Evolutionary conservation across 2,888 invertebrate species (phyloP), one percentile per base, ranked within the genome.

Genomic region (Amaurobius ferox): DNA sequence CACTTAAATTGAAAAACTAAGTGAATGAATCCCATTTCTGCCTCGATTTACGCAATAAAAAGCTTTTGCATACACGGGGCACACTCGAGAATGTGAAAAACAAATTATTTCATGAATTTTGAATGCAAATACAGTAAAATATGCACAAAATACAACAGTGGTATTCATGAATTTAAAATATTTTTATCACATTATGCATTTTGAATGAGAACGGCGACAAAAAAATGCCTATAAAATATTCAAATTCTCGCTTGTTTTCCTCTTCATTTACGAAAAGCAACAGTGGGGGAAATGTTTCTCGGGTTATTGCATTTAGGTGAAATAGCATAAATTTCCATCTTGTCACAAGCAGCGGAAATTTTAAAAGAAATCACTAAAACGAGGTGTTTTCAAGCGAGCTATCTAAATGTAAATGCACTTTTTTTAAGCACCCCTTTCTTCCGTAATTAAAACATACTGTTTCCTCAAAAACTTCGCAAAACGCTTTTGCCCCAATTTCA

Each of bases 371-470:
- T 39, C 29, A 62, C 19, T 32, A n/a, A n/a, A 66, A 28, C 66
- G 19, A 5, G 30, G 16, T 19, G 13, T 35, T 32, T 67, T 35
- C 39, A 68, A 13, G 16, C 40, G 66, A 76, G 74, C 62, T 81
- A 76, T 76, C 76, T 76, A 81, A 81, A 81, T 74, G 80, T 68
- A 81, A 80, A 81, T 81, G 76, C 70, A 61, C 29, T 35, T 23
- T 11, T 28, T n/a, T n/a, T n/a, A n/a, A n/a, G n/a, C n/a, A n/a
- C 29, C 28, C 61, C 35, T 55, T 26, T 40, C 62, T 16, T 0
- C 28, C 70, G 68, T 81, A 81, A 81, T 76, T 81, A 81, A 81
- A 81, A 74, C 66, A 76, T 35, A 13, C 64, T 30, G 16, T 44
- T 44, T 44, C 11, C 44, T 16, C 2, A 44, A 16, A 44, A 44